Evolutionary conservation across 2,797 vertebrate species (phyloP).

Genomic region (Anguilla pacifica): DNA sequence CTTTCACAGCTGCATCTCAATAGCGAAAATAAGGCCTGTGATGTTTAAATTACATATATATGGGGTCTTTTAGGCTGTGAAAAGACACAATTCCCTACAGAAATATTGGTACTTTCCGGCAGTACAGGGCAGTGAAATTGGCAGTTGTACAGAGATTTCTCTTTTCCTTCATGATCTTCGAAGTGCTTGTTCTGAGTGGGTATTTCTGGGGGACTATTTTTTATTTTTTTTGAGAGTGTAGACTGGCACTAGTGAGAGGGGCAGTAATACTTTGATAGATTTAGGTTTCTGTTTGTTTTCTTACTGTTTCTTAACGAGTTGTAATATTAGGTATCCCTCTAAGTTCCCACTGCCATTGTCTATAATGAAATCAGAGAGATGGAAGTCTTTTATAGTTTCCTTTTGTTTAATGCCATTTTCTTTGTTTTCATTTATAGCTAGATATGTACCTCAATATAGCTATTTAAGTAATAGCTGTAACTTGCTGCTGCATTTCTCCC

Average conservation of each 20-base stretch:
- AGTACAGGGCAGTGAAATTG: neutral
- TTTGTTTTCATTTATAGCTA: too few species aligned
- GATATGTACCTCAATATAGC: too few species aligned
- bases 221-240: neutral
- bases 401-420: too few species aligned
- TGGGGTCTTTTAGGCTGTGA: neutral
- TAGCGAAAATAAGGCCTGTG: neutral
- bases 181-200: neutral
- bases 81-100: neutral
- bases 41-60: neutral
- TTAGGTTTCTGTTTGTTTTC: neutral
- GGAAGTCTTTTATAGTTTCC: too few species aligned
- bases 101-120: neutral
- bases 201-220: neutral
- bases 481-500: too few species aligned
- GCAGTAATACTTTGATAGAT: neutral
- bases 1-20: neutral
- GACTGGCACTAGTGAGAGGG: neutral
- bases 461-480: too few species aligned
- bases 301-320: neutral
- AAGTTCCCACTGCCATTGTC: too few species aligned
- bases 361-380: too few species aligned
- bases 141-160: neutral
- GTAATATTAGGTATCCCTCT: too few species aligned
- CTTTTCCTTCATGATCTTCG: neutral